Evolutionary conservation across 2,888 invertebrate genomes (phyloP).

Genomic region (Diabrotica balteata): DNA sequence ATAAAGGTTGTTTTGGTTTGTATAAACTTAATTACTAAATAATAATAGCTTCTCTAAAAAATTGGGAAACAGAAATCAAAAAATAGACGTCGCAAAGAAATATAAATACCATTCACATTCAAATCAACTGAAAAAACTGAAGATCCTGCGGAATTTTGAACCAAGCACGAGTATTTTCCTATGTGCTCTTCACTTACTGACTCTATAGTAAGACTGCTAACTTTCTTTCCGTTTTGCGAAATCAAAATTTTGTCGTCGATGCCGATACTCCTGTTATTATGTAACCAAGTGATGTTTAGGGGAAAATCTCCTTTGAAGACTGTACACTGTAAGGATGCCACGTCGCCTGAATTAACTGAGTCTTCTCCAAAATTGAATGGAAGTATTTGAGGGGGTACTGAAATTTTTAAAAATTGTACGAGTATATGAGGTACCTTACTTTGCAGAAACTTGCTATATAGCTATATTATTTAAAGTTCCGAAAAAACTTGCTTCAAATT

Average conservation of each 20-base stretch:
- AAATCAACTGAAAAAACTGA: constrained; percentile 67
- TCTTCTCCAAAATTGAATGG: constrained; percentile 66
- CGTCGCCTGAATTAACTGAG: constrained; percentile 71
- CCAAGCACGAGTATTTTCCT: constrained; percentile 80
- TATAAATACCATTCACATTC: constrained; percentile 67
- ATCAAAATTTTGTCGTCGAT: constrained; percentile 54
- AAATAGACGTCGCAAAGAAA: too few relatives aligned
- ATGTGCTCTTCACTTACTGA: constrained; percentile 70
- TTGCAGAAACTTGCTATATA: too few relatives aligned
- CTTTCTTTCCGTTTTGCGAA: constrained; percentile 60
- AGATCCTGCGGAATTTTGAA: constrained; percentile 72
- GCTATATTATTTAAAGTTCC: too few relatives aligned
- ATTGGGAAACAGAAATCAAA: too few relatives aligned
- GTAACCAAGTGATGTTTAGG: constrained; percentile 69
- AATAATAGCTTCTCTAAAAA: too few relatives aligned
- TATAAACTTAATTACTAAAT: too few relatives aligned
- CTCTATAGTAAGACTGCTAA: constrained; percentile 69
- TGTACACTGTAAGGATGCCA: constrained; percentile 72
- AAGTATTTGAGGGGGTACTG: constrained; percentile 61
- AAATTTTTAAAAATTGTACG: too few relatives aligned
- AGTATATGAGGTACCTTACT: too few relatives aligned
- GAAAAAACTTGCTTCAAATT: too few relatives aligned
- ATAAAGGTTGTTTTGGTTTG: too few relatives aligned
- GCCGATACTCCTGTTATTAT: constrained; percentile 62
- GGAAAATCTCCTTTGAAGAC: constrained; percentile 77